These are phyloP conservation scores for Caenorhabditis macrosperma DNA, from an alignment of 2,888 invertebrate genomes.

Conservation along the genomic window DNA sequence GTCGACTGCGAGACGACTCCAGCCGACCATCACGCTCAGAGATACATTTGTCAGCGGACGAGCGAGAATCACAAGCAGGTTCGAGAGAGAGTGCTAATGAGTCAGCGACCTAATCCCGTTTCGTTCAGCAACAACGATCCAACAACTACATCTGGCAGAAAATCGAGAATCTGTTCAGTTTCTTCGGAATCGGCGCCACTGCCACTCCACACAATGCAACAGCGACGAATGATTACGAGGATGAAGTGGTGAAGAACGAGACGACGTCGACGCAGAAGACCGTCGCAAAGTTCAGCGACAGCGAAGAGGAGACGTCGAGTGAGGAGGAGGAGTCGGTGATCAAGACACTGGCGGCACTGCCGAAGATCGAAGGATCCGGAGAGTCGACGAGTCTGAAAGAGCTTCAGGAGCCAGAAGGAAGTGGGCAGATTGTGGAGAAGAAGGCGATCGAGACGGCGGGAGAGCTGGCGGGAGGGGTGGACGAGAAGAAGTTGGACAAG, in stretches of 20 bases:
- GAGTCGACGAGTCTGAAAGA: conserved; percentile 41
- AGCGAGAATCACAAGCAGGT: conserved; percentile 52
- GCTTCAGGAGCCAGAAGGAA: conserved; percentile 36
- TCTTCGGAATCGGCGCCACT: conserved; percentile 59
- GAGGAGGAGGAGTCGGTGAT: conserved; percentile 53
- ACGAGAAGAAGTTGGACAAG: conserved; percentile 53
- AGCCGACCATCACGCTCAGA: conserved; percentile 39
- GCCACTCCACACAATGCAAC: conserved; percentile 36
- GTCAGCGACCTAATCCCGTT: conserved; percentile 5
- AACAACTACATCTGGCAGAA: conserved; percentile 67
- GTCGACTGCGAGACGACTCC: conserved; percentile 53
- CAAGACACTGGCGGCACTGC: conserved; percentile 43
- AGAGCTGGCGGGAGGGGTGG: conserved; percentile 24
- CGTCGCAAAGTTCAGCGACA: conserved; percentile 31
- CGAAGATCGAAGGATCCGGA: conserved; percentile 55
- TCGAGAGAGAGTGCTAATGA: neutral
- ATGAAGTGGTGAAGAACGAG: conserved; percentile 46
- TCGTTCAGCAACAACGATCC: conserved; percentile 62
- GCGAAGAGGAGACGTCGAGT: conserved; percentile 45
- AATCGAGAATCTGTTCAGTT: conserved; percentile 62
- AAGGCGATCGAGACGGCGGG: conserved; percentile 36
- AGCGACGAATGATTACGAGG: conserved; percentile 48
- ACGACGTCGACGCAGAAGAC: neutral
- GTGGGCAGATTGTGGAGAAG: conserved; percentile 50
- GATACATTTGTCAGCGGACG: conserved; percentile 57